Base-by-base conservation (phyloP, 2,888 invertebrate genomes). In the Herminia tarsipennalis region DNA sequence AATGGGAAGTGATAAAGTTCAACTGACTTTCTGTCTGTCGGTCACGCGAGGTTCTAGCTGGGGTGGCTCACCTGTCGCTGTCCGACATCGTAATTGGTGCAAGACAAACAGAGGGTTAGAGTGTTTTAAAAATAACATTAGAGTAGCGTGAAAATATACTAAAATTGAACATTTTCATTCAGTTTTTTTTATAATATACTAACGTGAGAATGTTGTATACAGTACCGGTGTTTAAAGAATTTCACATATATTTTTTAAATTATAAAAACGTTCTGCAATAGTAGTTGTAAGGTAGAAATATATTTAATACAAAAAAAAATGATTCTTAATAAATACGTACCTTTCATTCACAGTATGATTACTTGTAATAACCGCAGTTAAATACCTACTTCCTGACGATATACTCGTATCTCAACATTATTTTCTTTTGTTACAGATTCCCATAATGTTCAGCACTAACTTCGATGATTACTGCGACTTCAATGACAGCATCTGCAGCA, bases 401-500 rank as follows among this genome's bases (percentile, higher is more conserved):
- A n/a, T n/a, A n/a, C n/a, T n/a, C n/a, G n/a, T 12, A 20, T 20
- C 10, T n/a, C 12, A n/a, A 29, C 12, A 41, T 25, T 10, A 8
- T 42, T 12, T 29, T 13, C 1, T 10, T 27, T 55, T 59, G 36
- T 44, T 75, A 1, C 77, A 82, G 81, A 56, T 70, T 41, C 28
- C 41, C 6, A 54, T 48, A 29, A 91, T 92, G 92, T 91, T 87
- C 53, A 78, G 80, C 54, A 83, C 84, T 20, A 76, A 76, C 44
- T 89, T 91, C 39, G 86, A 89, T 5, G 88, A 88, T 48, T 90
- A 88, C 56, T 88, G 91, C 46, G 92, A 91, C 52, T 89, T 92
- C 66, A 88, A 87, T 38, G 92, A 92, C 58, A 92, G 92, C 64
- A 80, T 91, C 45, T 92, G 92, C 76, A 96, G 96, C 55, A 95